Percentiles rank a stretch among this genome's conserved stretches.
phyloP scores from a whole-genome alignment of 2,797 vertebrate genomes.

The Ciconia nigra region DNA sequence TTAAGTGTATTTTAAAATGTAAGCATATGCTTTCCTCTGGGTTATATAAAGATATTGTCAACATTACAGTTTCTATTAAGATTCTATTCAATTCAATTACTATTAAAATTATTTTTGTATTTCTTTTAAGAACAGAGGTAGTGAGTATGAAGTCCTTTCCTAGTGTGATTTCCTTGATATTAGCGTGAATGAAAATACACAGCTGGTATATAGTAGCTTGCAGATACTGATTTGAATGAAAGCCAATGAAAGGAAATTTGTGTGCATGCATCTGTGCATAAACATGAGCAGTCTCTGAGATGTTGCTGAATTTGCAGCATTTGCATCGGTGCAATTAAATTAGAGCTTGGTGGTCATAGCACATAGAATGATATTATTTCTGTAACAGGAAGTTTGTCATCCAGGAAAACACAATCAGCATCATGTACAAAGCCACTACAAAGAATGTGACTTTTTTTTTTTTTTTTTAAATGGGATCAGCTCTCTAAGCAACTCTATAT shows the following conservation, averaged over 20 bases:
- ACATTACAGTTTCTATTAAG: background rate
- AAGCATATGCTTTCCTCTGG: background rate
- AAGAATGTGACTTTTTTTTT: background rate
- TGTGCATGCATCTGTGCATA: background rate
- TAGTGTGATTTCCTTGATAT: background rate
- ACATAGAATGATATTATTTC: conserved; percentile 15
- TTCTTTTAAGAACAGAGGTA: background rate
- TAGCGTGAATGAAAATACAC: background rate
- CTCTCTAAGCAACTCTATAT: background rate
- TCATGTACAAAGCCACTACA: background rate
- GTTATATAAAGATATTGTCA: background rate
- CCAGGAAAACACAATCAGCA: background rate
- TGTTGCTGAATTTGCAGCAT: background rate
- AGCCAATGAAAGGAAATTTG: background rate
- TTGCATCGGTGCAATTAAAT: conserved; percentile 35
- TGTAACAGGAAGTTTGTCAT: conserved; percentile 13
- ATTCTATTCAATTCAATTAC: background rate
- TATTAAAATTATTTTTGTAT: background rate
- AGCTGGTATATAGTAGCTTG: background rate
- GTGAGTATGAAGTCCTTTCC: background rate
- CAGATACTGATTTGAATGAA: background rate
- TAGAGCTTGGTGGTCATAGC: background rate
- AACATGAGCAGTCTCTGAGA: background rate
- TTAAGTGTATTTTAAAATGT: background rate
- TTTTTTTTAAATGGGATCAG: background rate